These are phyloP conservation scores for Aphidius colemani DNA, from an alignment of 2,888 invertebrate species.

Conservation along the genomic window DNA sequence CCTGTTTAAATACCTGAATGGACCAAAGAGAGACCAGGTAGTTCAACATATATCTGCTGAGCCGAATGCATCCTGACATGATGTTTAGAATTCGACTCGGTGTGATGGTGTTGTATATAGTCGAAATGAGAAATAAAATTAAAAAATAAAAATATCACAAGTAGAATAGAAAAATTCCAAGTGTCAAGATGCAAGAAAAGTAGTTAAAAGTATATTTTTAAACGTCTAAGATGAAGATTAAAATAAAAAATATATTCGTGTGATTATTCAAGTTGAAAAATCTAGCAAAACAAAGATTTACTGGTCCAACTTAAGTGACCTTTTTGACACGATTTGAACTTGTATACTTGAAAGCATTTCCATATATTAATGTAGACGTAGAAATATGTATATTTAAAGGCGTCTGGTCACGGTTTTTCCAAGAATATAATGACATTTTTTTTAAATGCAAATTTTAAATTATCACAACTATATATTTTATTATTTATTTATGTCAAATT, in stretches of 20 bases:
- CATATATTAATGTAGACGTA: constrained; percentile 41
- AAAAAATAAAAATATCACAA: no score
- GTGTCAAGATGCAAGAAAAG: no score
- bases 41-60: constrained; percentile 28
- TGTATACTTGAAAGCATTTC: constrained; percentile 40
- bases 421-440: constrained; percentile 40
- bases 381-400: constrained; percentile 11
- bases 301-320: constrained; percentile 41
- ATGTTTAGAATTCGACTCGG: constrained; percentile 31
- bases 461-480: no score
- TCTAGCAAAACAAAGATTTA: constrained; percentile 44
- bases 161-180: no score
- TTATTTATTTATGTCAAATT: no score
- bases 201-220: no score
- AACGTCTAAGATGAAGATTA: no score
- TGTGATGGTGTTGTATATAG: constrained; percentile 1
- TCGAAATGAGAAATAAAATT: constrained; percentile 1
- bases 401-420: constrained; percentile 34
- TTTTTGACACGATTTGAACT: constrained; percentile 43
- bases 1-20: constrained; percentile 47
- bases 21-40: constrained; percentile 43
- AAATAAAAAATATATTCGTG: no score
- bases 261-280: not conserved
- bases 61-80: constrained; percentile 33
- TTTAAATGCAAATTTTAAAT: not conserved